A percentile compares a stretch with the other conserved stretches of the same genome.
Conservation (phyloP, 2,888 invertebrate genomes). For the Tolmerus cingulatus region DNA sequence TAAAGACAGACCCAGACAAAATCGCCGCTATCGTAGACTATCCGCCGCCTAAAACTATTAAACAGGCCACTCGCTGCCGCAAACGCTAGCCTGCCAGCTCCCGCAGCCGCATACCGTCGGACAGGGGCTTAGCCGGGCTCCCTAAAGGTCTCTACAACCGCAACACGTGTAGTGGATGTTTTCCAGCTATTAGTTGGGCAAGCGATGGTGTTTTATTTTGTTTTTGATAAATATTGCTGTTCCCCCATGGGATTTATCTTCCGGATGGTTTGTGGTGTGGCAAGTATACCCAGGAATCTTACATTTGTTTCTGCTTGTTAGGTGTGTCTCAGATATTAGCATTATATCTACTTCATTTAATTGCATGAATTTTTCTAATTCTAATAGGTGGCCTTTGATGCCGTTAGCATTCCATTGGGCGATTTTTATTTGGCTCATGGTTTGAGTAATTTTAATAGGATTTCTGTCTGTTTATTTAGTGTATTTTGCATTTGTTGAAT, state of each 20-base stretch:
- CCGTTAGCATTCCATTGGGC: slow-evolving; percentile 3
- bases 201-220: not conserved
- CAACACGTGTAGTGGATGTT: slow-evolving; percentile 2
- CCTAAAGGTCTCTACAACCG: no score
- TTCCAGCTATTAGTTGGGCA: not conserved
- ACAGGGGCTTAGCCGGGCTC: no score
- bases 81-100: no score
- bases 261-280: not conserved
- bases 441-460: not conserved
- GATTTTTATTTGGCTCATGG: not conserved
- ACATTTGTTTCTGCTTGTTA: not conserved
- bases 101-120: no score
- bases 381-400: not conserved
- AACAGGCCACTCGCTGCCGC: no score
- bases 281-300: not conserved
- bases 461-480: not conserved
- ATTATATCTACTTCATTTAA: not conserved
- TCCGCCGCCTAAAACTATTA: no score
- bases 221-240: not conserved
- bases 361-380: not conserved
- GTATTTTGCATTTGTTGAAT: not conserved
- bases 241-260: not conserved
- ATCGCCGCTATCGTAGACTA: no score
- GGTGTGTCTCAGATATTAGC: not conserved
- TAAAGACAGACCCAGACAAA: no score